A percentile compares a stretch with the other conserved stretches of the same genome.
These are phyloP conservation scores for Alectoris magna DNA, from an alignment of 2,797 vertebrate genomes.

Conservation along the genomic window DNA sequence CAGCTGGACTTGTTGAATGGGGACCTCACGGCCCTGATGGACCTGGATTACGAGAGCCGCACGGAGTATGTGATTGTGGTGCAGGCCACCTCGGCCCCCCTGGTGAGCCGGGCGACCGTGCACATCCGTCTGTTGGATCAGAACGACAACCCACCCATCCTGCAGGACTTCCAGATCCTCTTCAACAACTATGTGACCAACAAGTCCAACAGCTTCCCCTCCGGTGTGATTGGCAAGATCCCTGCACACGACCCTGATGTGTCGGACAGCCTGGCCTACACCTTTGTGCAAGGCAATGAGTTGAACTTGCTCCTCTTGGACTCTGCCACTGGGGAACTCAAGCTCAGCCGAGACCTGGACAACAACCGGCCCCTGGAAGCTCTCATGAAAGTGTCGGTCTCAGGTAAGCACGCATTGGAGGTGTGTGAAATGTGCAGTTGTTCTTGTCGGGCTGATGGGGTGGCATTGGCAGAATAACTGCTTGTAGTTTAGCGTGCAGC, in stretches of 20 bases:
- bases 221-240: conserved; percentile 93
- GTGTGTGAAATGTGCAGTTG: neutral
- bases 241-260: conserved; percentile 95
- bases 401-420: conserved; percentile 83
- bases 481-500: neutral
- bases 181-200: conserved; percentile 99
- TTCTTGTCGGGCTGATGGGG: neutral
- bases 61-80: conserved; percentile 94
- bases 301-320: conserved; percentile 91
- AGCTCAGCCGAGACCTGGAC: conserved; percentile 92
- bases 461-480: neutral
- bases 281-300: conserved; percentile 94
- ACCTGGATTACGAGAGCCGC: conserved; percentile 94
- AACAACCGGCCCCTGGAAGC: conserved; percentile 95
- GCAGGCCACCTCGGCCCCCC: conserved; percentile 95
- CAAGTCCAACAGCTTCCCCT: conserved; percentile 96
- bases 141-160: conserved; percentile 91
- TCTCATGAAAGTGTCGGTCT: conserved; percentile 93
- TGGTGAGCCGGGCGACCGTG: conserved; percentile 95
- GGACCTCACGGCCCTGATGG: conserved; percentile 90
- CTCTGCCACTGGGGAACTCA: conserved; percentile 90
- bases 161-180: conserved; percentile 96
- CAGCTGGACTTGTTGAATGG: conserved; percentile 94
- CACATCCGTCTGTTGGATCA: conserved; percentile 91
- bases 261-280: conserved; percentile 91